Evolutionary conservation across 2,113 vertebrate genomes (phyloP), one percentile per base, ranked within the genome.

Genomic region (Chloropsis hardwickii): DNA sequence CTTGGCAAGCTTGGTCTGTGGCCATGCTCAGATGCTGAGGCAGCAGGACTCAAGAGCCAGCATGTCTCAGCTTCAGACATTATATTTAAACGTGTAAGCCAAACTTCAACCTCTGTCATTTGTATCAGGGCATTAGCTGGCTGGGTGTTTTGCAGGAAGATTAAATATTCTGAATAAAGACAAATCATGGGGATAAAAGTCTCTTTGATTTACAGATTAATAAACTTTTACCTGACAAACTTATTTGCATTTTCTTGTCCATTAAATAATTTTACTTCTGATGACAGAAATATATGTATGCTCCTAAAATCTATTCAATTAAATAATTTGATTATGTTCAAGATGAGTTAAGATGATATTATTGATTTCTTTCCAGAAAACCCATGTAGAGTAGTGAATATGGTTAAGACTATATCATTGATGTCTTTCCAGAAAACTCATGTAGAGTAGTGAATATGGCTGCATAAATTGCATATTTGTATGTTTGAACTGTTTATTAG

Each of bases 21-120:
- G 94, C 70, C 40, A 3, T 25, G 1, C 23, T 29, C 74, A 90
- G 81, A 33, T 97, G 96, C 97, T 93, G 97, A 96, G 85, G 81
- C 27, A 66, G 95, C 95, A 96, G 27, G 66, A 89, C 37, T 92
- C 58, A 44, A 44, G 70, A 81, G 7, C 28, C 81, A 82, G 37
- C 42, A 39, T 73, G 57, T 81, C 78, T 92, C 51, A 5, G 76
- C 77, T 29, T 84, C 87, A 91, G 62, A 47, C 24, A 2, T 5
- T 69, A 66, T 50, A 66, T 67, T 80, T 94, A 82, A 89, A 84
- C 50, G 72, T 81, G 21, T 37, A 60, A 92, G 77, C 71, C 50
- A 82, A 70, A 85, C 70, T 93, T 96, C 77, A 94, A 40, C 67
- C 61, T 90, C 80, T 77, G n/a, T 80, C 65, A 60, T 39, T 1